These are phyloP conservation scores for Clistopyga incitator DNA, from an alignment of 2,888 invertebrate species.

Conservation along the genomic window DNA sequence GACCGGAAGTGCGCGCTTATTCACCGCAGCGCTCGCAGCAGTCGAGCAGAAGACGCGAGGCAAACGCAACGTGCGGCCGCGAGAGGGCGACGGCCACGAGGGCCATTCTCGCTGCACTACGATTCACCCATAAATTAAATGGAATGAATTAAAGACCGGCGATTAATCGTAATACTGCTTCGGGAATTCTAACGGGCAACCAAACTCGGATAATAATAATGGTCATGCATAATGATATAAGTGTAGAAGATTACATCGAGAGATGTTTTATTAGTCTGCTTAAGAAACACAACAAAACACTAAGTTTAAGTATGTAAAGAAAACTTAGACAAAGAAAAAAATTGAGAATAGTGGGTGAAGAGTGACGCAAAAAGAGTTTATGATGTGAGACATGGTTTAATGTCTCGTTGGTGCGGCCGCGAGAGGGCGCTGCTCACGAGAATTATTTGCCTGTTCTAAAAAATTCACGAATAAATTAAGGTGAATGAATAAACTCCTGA, in stretches of 20 bases:
- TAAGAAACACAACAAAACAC: too few relatives aligned
- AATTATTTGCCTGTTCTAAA: slow-evolving; percentile 67
- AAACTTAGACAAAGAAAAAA: too few relatives aligned
- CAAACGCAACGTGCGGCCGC: slow-evolving; percentile 38
- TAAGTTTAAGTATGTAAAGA: too few relatives aligned
- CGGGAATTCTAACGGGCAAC: slow-evolving; percentile 34
- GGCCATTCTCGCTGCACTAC: slow-evolving; percentile 66
- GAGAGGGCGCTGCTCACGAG: slow-evolving; percentile 79
- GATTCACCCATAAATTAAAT: slow-evolving; percentile 82
- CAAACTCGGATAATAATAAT: slow-evolving; percentile 69
- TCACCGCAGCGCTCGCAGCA: slow-evolving; percentile 72
- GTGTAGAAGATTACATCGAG: too few relatives aligned
- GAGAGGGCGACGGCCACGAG: slow-evolving; percentile 78
- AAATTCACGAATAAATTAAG: slow-evolving; percentile 82
- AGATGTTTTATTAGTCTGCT: too few relatives aligned
- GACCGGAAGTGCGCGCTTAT: slow-evolving; percentile 83
- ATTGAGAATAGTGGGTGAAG: too few relatives aligned
- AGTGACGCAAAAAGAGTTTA: too few relatives aligned
- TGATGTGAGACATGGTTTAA: too few relatives aligned
- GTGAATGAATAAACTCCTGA: slow-evolving; percentile 79
- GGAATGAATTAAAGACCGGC: slow-evolving; percentile 80
- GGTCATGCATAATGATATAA: slow-evolving; percentile 71
- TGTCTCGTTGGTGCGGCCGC: slow-evolving; percentile 21
- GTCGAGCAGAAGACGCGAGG: slow-evolving; percentile 29
- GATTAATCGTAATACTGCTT: slow-evolving; percentile 79